Conservation (phyloP, 2,888 invertebrate species). For the Geotrupes spiniger region DNA sequence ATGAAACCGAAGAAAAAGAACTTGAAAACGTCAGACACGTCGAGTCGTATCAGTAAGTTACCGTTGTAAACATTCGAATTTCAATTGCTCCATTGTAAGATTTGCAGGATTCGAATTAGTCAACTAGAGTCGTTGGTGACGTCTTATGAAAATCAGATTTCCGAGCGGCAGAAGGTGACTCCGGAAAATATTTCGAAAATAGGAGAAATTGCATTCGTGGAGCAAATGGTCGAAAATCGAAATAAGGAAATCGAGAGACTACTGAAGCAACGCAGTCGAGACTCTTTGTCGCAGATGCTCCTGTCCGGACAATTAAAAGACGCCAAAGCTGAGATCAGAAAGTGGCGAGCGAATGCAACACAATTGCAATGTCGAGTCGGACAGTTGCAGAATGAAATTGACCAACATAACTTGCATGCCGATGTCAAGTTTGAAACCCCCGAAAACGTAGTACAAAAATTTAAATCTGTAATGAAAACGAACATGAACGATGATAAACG, state of each 20-base stretch:
- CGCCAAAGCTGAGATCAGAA: constrained; percentile 28
- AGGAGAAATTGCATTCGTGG: constrained; percentile 13
- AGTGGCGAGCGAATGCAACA: constrained; percentile 27
- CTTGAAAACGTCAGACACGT: constrained; percentile 27
- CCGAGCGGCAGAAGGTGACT: constrained; percentile 9
- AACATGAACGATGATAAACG: no score
- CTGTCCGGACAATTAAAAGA: constrained; percentile 24
- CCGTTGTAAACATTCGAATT: neutral
- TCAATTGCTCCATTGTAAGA: neutral
- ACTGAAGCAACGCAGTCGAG: constrained; percentile 17
- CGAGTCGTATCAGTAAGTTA: constrained; percentile 27
- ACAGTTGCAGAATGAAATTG: constrained; percentile 13
- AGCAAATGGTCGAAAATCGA: constrained; percentile 15
- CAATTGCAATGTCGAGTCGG: constrained; percentile 21
- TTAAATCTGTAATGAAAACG: no score
- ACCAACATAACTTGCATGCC: neutral
- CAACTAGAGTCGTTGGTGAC: constrained; percentile 25
- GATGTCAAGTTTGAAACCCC: no score
- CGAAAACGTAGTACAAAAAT: no score
- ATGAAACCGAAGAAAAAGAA: constrained; percentile 28
- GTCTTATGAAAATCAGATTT: constrained; percentile 24
- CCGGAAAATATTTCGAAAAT: constrained; percentile 7
- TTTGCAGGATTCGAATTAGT: constrained; percentile 26
- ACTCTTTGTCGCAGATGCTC: constrained; percentile 21
- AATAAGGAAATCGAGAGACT: constrained; percentile 27